These are phyloP conservation scores for Denticeps clupeoides DNA, from an alignment of 2,797 vertebrate genomes.

Conservation along the genomic window DNA sequence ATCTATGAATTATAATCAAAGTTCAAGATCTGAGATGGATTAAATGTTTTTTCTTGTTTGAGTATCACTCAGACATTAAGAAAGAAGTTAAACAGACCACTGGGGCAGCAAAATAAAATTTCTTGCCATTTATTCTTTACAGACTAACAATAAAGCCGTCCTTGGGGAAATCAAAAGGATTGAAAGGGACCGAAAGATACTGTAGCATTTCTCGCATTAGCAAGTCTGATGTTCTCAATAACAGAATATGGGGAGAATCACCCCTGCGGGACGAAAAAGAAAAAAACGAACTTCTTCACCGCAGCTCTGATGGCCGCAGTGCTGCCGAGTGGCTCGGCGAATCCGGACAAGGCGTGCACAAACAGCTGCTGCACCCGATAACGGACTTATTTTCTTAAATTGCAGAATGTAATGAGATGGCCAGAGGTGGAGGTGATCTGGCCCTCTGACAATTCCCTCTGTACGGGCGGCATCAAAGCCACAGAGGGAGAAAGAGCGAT, in stretches of 20 bases:
- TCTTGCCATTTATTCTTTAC: background rate
- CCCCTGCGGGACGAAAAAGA: no score
- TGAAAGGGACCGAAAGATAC: background rate
- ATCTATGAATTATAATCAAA: no score
- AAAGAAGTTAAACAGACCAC: background rate
- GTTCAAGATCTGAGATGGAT: no score
- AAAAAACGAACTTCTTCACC: no score
- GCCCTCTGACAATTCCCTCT: constrained; percentile 3
- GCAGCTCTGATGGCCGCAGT: no score
- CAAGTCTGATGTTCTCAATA: constrained; percentile 2
- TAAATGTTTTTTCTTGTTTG: no score
- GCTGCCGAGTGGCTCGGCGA: no score
- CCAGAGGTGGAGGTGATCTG: constrained; percentile 6
- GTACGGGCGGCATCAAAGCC: constrained; percentile 4
- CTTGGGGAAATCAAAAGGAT: constrained; percentile 8
- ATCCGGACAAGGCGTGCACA: no score
- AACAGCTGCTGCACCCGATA: constrained; percentile 12
- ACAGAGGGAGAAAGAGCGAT: constrained; percentile 6
- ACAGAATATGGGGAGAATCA: no score
- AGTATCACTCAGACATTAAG: no score
- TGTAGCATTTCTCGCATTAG: constrained; percentile 12
- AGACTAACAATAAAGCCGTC: constrained; percentile 5
- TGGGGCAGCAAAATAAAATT: background rate
- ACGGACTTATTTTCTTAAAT: constrained; percentile 8
- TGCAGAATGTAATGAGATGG: constrained; percentile 5